These are phyloP conservation scores for Solen grandis DNA, from an alignment of 1,140 invertebrate species.

Conservation along the genomic window DNA sequence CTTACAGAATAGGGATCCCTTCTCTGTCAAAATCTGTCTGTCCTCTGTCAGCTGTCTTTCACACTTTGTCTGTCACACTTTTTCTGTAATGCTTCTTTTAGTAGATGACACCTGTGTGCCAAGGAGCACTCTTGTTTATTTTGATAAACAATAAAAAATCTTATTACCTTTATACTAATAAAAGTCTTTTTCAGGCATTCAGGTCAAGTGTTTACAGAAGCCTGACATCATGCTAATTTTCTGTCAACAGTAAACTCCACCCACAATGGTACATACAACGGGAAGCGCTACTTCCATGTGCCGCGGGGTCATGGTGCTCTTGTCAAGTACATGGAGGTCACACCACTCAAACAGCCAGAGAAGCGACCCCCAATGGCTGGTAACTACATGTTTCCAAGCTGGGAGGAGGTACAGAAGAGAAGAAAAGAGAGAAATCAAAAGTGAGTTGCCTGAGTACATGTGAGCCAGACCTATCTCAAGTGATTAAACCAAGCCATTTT, in stretches of 20 bases:
- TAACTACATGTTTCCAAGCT: constrained; percentile 79
- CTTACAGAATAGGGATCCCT: too few relatives aligned
- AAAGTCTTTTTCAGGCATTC: too few relatives aligned
- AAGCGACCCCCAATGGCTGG: constrained; percentile 67
- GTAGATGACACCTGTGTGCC: too few relatives aligned
- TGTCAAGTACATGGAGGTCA: constrained; percentile 73
- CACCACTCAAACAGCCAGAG: constrained; percentile 58
- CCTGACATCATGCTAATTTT: too few relatives aligned
- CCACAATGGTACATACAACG: constrained; percentile 77
- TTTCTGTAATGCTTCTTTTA: too few relatives aligned
- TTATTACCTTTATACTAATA: too few relatives aligned
- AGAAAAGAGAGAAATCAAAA: constrained; percentile 72
- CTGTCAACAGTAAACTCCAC: constrained; percentile 75
- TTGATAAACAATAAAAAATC: too few relatives aligned
- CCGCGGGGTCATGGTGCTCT: constrained; percentile 76
- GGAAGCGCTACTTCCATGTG: constrained; percentile 78
- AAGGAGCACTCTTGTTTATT: too few relatives aligned
- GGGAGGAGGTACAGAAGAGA: constrained; percentile 70
- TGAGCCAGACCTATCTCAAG: neutral
- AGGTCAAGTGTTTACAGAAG: too few relatives aligned
- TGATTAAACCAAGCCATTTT: neutral
- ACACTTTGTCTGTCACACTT: too few relatives aligned
- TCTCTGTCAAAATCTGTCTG: too few relatives aligned
- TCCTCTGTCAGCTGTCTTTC: too few relatives aligned
- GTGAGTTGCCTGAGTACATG: constrained; percentile 59